These are phyloP conservation scores for Masticophis lateralis DNA, from an alignment of 2,797 vertebrate species.

Conservation along the genomic window DNA sequence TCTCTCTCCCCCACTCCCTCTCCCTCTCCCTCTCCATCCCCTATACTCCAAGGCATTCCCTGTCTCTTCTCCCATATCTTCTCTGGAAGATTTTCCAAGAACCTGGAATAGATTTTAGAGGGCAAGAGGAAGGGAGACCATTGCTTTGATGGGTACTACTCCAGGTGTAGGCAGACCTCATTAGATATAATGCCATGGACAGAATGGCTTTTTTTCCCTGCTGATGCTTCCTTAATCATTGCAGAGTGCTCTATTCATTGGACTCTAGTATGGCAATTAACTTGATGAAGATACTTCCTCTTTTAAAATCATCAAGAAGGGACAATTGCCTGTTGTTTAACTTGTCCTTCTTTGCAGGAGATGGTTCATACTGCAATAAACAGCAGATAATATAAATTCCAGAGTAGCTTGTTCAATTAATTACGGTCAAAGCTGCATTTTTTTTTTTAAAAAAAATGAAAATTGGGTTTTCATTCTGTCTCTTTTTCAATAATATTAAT, in stretches of 20 bases:
- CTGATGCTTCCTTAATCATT: slow-evolving; percentile 49
- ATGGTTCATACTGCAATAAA: slow-evolving; percentile 1
- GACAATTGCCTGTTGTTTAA: fast-evolving
- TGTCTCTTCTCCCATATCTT: neutral
- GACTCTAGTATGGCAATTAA: slow-evolving; percentile 34
- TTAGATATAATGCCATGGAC: neutral
- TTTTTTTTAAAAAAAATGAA: neutral
- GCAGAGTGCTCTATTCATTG: slow-evolving; percentile 49
- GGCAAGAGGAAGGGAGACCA: neutral
- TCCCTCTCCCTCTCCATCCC: no score
- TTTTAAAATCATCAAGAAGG: slow-evolving; percentile 31
- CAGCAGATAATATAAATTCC: fast-evolving
- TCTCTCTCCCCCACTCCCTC: no score
- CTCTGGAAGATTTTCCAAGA: neutral
- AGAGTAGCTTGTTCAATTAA: neutral
- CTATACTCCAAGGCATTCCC: neutral
- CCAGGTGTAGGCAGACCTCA: neutral
- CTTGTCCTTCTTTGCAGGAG: fast-evolving
- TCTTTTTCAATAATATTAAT: fast-evolving
- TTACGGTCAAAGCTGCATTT: neutral
- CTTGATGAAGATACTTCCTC: slow-evolving; percentile 28
- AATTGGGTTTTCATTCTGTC: neutral
- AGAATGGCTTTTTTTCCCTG: neutral
- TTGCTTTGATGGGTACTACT: neutral
- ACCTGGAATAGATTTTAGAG: neutral